Conservation (phyloP, 2,888 invertebrate species). For the Mycalesis mineus region DNA sequence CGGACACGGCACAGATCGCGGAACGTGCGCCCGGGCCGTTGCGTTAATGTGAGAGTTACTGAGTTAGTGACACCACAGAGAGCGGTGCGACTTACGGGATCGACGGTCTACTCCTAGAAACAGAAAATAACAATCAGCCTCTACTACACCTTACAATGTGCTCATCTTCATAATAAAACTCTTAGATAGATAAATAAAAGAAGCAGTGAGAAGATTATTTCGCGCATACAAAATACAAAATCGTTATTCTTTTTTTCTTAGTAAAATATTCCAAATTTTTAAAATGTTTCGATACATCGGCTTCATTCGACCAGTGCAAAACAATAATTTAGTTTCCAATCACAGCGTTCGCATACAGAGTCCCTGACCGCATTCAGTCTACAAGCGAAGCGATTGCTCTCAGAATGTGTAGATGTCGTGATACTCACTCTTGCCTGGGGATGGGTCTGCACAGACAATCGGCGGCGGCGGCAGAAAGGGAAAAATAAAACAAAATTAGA, state of each 20-base stretch:
- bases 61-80: constrained; percentile 76
- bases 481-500: constrained; percentile 59
- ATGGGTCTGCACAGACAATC: constrained; percentile 78
- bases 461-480: constrained; percentile 60
- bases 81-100: constrained; percentile 79
- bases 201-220: constrained; percentile 65
- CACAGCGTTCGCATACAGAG: constrained; percentile 45
- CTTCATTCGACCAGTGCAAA: constrained; percentile 32
- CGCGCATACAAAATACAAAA: constrained; percentile 63
- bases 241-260: constrained; percentile 39
- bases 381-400: constrained; percentile 59
- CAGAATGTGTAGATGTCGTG: constrained; percentile 35
- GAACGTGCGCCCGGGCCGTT: constrained; percentile 59
- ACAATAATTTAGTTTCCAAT: constrained; percentile 51
- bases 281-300: constrained; percentile 36
- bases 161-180: constrained; percentile 45
- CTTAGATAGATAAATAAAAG: constrained; percentile 39
- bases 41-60: constrained; percentile 64
- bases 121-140: constrained; percentile 77
- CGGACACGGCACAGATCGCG: constrained; percentile 42
- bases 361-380: constrained; percentile 48
- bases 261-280: constrained; percentile 35
- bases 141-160: constrained; percentile 53
- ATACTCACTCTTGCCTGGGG: constrained; percentile 83
- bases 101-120: constrained; percentile 80